Base-by-base conservation (phyloP, 2,888 invertebrate species). In the Drosophila ezoana region DNA sequence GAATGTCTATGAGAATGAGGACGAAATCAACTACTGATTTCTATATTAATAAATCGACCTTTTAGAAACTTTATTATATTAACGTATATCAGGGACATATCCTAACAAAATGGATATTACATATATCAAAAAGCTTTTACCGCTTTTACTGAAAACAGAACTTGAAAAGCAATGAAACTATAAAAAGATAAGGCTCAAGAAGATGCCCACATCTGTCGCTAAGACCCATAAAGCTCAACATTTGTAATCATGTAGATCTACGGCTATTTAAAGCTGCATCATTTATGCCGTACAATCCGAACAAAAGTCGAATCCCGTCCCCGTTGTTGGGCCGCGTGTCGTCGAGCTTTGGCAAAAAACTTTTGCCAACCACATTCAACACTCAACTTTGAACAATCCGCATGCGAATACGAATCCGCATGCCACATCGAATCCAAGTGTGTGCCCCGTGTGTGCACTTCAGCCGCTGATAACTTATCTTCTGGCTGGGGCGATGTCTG, bases 391-490 rank as follows among this genome's bases (percentile, higher is more conserved):
- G 54, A 57, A 57, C 59, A 53, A 28, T 53, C 38, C 40, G 40
- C 60, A 54, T 2, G 5, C 23, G 23, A 23, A 49, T 51, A 40
- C 62, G 43, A 43, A 40, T 54, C 43, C 58, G 33, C 60, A 57
- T 59, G 52, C 65, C 80, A 58, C 62, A 79, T 63, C 51, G 60
- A 63, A 66, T 61, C 53, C 60, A 45, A 79, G 68, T 63, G 58
- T 63, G 58, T 65, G 74, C 70, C 81, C 73, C 88, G 64, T 73
- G 88, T 79, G 88, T 79, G 86, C 83, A 87, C 64, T 83, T 87
- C 58, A 66, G 59, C 52, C 57, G 68, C 82, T 63, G 82, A 83
- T 83, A 83, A 83, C 48, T 79, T 83, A 82, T 82, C 82, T 87
- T 78, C 38, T 28, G 54, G 60, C 76, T 61, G 61, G 68, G 74